Evolutionary conservation across 1,140 invertebrate genomes (phyloP).

Genomic region (Aricia agestis): DNA sequence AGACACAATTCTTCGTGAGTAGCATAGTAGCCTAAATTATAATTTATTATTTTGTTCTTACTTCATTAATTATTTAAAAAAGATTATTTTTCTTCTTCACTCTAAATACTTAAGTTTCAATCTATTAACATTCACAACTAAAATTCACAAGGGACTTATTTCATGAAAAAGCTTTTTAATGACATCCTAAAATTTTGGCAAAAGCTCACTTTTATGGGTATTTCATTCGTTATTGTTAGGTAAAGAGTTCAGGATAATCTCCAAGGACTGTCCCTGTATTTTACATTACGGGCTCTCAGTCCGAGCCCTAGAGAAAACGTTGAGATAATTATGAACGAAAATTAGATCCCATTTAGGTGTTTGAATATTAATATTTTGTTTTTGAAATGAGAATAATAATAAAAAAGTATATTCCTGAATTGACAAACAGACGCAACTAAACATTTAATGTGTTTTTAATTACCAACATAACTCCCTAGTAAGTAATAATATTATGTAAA

Average conservation of each 20-base stretch:
- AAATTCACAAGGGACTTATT: not conserved
- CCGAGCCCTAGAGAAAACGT: constrained; percentile 21
- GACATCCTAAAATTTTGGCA: not conserved
- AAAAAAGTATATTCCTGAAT: too few species aligned
- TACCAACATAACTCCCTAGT: too few species aligned
- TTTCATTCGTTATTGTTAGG: not conserved
- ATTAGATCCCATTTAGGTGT: not conserved
- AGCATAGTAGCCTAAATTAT: too few species aligned
- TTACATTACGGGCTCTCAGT: constrained; percentile 37
- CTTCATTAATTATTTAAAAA: too few species aligned
- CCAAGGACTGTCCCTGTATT: constrained; percentile 28
- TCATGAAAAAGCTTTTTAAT: not conserved
- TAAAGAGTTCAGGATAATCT: constrained; percentile 4
- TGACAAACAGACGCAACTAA: too few species aligned
- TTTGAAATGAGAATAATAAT: too few species aligned
- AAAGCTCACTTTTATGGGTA: not conserved
- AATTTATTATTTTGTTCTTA: too few species aligned
- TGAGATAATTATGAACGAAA: not conserved
- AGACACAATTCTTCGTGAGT: too few species aligned
- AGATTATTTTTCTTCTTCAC: too few species aligned
- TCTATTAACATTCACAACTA: not conserved
- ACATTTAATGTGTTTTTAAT: too few species aligned
- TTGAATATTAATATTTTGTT: not conserved
- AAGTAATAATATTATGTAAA: too few species aligned
- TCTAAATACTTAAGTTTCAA: not conserved